Percentiles rank a stretch among this genome's conserved stretches.
Conservation (phyloP, 2,113 vertebrate genomes). For the cattle (Bos taurus) region DNA sequence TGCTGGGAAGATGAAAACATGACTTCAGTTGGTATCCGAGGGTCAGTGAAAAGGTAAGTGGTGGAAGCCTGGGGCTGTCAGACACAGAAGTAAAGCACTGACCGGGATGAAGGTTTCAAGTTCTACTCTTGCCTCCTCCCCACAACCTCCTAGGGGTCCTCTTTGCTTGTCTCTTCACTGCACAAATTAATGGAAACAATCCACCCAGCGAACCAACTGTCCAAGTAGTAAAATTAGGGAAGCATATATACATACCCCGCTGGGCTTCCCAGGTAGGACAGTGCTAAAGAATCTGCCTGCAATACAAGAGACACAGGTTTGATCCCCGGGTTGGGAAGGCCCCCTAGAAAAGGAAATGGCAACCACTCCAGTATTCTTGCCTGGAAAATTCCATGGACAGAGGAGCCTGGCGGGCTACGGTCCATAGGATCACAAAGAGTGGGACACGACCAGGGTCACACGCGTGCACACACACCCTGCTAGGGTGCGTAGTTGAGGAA, state of each 20-base stretch:
- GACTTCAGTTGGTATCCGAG: neutral
- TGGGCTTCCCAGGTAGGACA: neutral
- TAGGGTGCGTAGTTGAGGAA: neutral
- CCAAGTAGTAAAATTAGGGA: neutral
- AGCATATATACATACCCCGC: rapidly evolving
- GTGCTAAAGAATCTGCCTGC: neutral
- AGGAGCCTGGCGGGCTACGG: neutral
- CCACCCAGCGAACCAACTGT: neutral
- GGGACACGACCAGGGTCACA: neutral
- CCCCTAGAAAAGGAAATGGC: neutral
- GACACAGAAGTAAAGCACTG: neutral
- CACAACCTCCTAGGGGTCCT: neutral
- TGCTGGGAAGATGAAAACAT: neutral
- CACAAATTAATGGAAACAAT: neutral
- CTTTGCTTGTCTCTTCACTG: neutral
- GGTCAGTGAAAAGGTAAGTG: neutral
- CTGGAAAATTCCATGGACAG: neutral
- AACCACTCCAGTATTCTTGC: neutral
- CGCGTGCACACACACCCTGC: neutral
- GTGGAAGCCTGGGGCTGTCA: neutral
- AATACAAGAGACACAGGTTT: neutral
- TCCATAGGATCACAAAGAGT: neutral
- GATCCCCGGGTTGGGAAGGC: neutral
- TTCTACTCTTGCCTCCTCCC: neutral
- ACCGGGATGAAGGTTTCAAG: neutral